Percentiles rank a stretch among this genome's conserved stretches.
These are phyloP conservation scores for Torymus auratus DNA, from an alignment of 2,888 invertebrate genomes.

Conservation along the genomic window DNA sequence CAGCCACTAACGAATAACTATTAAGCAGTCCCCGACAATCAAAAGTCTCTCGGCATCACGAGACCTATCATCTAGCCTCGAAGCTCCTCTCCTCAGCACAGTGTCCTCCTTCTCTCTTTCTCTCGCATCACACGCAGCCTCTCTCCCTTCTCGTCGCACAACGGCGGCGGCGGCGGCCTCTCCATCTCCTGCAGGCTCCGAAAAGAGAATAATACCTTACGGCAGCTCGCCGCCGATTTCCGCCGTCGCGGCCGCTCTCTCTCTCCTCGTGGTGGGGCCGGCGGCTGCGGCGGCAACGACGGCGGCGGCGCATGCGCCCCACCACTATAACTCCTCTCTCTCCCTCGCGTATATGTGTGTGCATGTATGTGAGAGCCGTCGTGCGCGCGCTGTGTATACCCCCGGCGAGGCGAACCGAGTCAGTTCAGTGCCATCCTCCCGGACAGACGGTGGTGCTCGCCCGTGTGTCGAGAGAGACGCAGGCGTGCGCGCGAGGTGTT, in stretches of 20 bases:
- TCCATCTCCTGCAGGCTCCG: no score
- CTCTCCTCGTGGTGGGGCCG: background rate
- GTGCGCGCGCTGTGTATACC: background rate
- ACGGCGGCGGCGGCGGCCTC: background rate
- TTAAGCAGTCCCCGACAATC: no score
- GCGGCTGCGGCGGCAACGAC: background rate
- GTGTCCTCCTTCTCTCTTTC: no score
- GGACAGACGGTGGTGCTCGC: constrained; percentile 29
- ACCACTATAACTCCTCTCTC: no score
- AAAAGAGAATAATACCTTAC: no score
- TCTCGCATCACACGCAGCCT: no score
- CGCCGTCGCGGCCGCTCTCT: constrained; percentile 37
- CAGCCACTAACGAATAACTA: no score
- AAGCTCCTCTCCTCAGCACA: no score
- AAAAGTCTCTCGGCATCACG: no score
- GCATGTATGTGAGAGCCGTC: background rate
- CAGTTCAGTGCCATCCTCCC: constrained; percentile 56
- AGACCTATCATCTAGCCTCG: no score
- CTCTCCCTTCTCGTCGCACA: no score
- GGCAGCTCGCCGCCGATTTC: background rate
- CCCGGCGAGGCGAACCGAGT: constrained; percentile 10
- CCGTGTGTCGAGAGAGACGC: background rate
- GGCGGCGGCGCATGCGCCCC: background rate
- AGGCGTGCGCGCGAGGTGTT: constrained; percentile 10
- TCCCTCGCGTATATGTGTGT: background rate